A percentile compares a stretch with the other conserved stretches of the same genome.
Evolutionary conservation across 2,888 invertebrate species (phyloP).

Genomic region (Exocentrus adspersus): DNA sequence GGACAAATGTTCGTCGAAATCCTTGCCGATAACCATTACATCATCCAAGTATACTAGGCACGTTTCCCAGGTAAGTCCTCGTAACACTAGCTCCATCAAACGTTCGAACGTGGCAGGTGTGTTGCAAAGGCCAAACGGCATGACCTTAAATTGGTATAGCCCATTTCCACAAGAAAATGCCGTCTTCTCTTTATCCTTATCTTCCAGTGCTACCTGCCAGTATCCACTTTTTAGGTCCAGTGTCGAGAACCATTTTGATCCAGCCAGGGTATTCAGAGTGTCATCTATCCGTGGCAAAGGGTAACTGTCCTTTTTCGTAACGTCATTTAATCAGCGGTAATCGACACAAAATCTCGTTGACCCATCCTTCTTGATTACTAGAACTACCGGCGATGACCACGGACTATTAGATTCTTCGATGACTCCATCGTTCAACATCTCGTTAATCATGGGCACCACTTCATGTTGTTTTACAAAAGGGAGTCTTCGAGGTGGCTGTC

Average conservation of each 20-base stretch:
- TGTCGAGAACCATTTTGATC: neutral
- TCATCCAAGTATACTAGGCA: constrained; percentile 45
- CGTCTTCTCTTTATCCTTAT: neutral
- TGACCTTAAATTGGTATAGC: neutral
- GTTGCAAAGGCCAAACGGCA: constrained; percentile 4
- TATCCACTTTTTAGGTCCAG: neutral
- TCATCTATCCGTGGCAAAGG: constrained; percentile 41
- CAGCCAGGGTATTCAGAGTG: constrained; percentile 25
- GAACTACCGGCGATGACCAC: constrained; percentile 30
- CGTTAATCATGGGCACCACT: neutral
- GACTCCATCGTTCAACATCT: constrained; percentile 24
- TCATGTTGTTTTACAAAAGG: neutral
- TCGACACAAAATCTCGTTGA: constrained; percentile 30
- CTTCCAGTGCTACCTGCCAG: neutral
- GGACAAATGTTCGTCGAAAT: constrained; percentile 37
- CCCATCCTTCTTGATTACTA: constrained; percentile 29
- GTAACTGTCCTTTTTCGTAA: constrained; percentile 36
- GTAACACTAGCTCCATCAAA: constrained; percentile 40
- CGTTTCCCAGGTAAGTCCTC: constrained; percentile 33
- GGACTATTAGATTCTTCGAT: constrained; percentile 19
- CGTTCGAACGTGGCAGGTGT: constrained; percentile 36
- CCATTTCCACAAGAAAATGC: neutral
- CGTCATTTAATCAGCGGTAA: constrained; percentile 29
- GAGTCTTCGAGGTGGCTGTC: neutral
- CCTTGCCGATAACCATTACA: constrained; percentile 36